phyloP scores from a whole-genome alignment of 2,797 vertebrate species.

The Lutjanus campechanus region DNA sequence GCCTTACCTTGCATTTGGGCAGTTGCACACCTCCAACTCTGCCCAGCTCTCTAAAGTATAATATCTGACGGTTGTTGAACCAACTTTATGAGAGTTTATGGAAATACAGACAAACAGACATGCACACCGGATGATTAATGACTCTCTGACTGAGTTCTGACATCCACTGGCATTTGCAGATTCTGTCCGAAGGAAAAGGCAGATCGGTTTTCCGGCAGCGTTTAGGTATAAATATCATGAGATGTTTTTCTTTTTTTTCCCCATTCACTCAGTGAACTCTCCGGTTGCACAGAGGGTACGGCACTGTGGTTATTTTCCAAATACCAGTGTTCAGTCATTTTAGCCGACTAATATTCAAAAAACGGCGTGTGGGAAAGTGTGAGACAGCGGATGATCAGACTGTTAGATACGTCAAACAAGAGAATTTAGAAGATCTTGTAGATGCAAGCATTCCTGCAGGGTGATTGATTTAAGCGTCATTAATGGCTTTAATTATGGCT shows the following conservation, averaged over 20 bases:
- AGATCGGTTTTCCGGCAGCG: slow-evolving; percentile 68
- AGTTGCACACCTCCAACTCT: neutral
- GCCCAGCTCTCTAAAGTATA: neutral
- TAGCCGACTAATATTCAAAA: slow-evolving; percentile 20
- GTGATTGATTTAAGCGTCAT: slow-evolving; percentile 27
- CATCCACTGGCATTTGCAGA: slow-evolving; percentile 32
- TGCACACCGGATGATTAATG: slow-evolving; percentile 47
- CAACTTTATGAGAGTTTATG: slow-evolving; percentile 31
- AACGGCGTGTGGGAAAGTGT: slow-evolving; percentile 32
- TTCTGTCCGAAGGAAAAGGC: slow-evolving; percentile 28
- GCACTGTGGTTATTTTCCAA: slow-evolving; percentile 34
- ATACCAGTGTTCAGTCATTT: slow-evolving; percentile 37
- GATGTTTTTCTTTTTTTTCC: slow-evolving; percentile 35
- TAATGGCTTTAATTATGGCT: slow-evolving; percentile 33
- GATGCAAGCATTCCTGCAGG: slow-evolving; percentile 31
- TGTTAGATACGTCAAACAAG: slow-evolving; percentile 1
- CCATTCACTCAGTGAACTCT: slow-evolving; percentile 40
- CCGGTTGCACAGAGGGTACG: slow-evolving; percentile 1
- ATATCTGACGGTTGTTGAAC: slow-evolving; percentile 28
- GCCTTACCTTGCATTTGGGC: neutral
- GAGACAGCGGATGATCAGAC: neutral
- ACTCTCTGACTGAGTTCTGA: slow-evolving; percentile 11
- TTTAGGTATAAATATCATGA: slow-evolving; percentile 43
- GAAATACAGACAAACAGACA: slow-evolving; percentile 39
- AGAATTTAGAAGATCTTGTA: slow-evolving; percentile 7